A percentile compares a stretch with the other conserved stretches of the same genome.
Evolutionary conservation across 2,888 invertebrate species (phyloP).

Genomic region (Arrhopalites spinosus): DNA sequence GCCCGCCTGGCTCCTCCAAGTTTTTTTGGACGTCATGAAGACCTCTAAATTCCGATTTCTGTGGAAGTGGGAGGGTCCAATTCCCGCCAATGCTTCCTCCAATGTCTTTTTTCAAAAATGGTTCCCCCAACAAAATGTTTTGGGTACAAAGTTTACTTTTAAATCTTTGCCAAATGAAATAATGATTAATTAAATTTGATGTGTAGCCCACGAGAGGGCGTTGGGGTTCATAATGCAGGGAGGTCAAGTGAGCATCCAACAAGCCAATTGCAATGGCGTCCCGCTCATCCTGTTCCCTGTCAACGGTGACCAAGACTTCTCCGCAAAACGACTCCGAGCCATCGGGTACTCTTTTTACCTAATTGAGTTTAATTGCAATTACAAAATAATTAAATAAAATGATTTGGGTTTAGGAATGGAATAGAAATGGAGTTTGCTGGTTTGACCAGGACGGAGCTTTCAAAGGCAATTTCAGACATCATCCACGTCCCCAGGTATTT

Average conservation of each 20-base stretch:
- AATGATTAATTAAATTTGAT: background rate
- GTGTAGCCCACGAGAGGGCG: constrained; percentile 22
- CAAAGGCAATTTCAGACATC: too few relatives aligned
- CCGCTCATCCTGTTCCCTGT: constrained; percentile 31
- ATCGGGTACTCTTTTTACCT: too few relatives aligned
- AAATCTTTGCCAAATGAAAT: too few relatives aligned
- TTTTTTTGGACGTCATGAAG: constrained; percentile 1
- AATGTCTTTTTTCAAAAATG: constrained; percentile 31
- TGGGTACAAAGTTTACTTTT: constrained; percentile 28
- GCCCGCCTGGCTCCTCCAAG: background rate
- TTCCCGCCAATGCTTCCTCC: constrained; percentile 20
- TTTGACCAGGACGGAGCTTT: too few relatives aligned
- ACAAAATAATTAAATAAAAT: too few relatives aligned
- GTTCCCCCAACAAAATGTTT: constrained; percentile 39
- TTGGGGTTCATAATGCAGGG: constrained; percentile 32
- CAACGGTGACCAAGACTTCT: background rate
- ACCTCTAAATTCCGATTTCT: constrained; percentile 11
- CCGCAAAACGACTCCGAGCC: too few relatives aligned
- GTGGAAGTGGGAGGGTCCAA: constrained; percentile 39
- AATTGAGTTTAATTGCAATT: too few relatives aligned
- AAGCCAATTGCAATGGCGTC: constrained; percentile 30
- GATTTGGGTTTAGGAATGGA: too few relatives aligned
- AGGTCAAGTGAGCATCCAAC: constrained; percentile 29
- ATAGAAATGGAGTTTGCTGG: too few relatives aligned
- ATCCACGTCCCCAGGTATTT: too few relatives aligned